phyloP scores from a whole-genome alignment of 2,888 invertebrate genomes.

The Lamellibrachia satsuma region DNA sequence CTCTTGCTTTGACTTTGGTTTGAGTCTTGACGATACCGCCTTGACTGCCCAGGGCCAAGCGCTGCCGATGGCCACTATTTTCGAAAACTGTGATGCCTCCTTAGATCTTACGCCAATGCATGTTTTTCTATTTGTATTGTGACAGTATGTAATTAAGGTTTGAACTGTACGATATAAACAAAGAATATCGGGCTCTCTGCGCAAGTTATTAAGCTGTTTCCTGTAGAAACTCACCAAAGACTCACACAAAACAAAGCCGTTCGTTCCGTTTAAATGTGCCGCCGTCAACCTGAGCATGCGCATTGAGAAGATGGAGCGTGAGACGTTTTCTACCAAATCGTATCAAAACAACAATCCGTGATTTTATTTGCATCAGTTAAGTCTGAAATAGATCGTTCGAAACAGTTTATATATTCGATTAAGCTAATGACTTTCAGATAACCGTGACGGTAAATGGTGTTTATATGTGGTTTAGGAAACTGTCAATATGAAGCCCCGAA shows the following conservation, averaged over 20 bases:
- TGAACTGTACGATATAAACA: neutral
- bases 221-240: neutral
- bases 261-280: neutral
- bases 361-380: neutral
- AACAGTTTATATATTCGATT: neutral
- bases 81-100: neutral
- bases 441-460: neutral
- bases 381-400: neutral
- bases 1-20: too few species aligned
- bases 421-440: neutral
- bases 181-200: neutral
- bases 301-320: neutral
- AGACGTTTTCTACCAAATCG: neutral
- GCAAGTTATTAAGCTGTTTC: neutral
- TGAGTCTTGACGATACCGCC: too few species aligned
- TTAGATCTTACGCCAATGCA: neutral
- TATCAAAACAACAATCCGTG: neutral
- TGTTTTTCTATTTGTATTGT: neutral
- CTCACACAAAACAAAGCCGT: neutral
- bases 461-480: neutral
- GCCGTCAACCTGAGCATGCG: neutral
- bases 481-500: neutral
- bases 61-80: neutral
- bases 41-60: too few species aligned
- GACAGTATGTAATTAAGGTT: neutral